phyloP scores from a whole-genome alignment of 1,140 invertebrate species.

The Amyelois transitella region DNA sequence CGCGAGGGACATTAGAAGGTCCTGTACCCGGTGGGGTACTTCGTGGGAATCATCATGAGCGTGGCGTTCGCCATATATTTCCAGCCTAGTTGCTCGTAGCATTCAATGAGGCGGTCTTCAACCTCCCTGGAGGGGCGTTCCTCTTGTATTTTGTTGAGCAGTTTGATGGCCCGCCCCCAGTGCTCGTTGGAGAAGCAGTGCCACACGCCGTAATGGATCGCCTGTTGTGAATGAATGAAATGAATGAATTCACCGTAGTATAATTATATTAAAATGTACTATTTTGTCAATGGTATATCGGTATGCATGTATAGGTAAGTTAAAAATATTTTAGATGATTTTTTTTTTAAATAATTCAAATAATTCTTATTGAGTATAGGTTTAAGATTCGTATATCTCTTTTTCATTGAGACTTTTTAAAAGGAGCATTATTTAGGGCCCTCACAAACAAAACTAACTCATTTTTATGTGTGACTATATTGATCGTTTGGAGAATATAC shows the following conservation, averaged over 20 bases:
- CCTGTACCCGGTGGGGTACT: slow-evolving; percentile 79
- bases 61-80: slow-evolving; percentile 77
- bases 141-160: slow-evolving; percentile 84
- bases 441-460: too few relatives aligned
- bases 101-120: slow-evolving; percentile 82
- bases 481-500: too few relatives aligned
- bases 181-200: slow-evolving; percentile 85
- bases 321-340: too few relatives aligned
- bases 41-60: slow-evolving; percentile 75
- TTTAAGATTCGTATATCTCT: too few relatives aligned
- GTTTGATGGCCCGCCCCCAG: slow-evolving; percentile 87
- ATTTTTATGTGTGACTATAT: too few relatives aligned
- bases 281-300: too few relatives aligned
- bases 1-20: slow-evolving; percentile 71
- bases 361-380: too few relatives aligned
- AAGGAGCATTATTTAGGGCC: too few relatives aligned
- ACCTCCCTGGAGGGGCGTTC: slow-evolving; percentile 84
- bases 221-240: slow-evolving; percentile 56
- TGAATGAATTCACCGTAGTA: too few relatives aligned
- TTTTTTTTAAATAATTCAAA: too few relatives aligned
- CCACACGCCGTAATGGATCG: slow-evolving; percentile 85
- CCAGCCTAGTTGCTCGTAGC: slow-evolving; percentile 81
- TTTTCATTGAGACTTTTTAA: too few relatives aligned
- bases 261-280: neutral
- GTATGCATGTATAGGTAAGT: too few relatives aligned